Evolutionary conservation across 2,888 invertebrate genomes (phyloP).

Genomic region (Tenthredo mesomela): DNA sequence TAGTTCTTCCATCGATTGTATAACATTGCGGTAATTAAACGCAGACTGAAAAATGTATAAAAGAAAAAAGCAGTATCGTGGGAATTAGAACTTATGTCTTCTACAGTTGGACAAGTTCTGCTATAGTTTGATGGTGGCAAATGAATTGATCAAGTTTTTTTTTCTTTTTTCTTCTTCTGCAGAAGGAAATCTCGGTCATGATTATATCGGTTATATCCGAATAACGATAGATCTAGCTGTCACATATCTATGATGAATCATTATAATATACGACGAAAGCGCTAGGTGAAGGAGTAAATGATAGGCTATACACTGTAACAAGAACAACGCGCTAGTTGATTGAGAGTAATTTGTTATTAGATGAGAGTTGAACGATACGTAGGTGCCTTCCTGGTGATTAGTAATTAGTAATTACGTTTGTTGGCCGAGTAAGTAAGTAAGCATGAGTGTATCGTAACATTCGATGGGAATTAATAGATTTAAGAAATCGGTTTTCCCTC

Average conservation of each 20-base stretch:
- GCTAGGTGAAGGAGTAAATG: slow-evolving; percentile 4
- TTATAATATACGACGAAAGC: background rate
- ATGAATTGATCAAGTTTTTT: background rate
- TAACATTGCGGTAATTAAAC: background rate
- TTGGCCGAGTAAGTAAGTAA: background rate
- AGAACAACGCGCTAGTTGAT: background rate
- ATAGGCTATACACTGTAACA: slow-evolving; percentile 1
- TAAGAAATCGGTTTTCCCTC: background rate
- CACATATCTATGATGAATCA: background rate
- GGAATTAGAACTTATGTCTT: background rate
- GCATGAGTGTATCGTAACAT: slow-evolving; percentile 20
- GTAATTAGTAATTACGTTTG: slow-evolving; percentile 28
- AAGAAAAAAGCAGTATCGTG: background rate
- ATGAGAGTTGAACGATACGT: background rate
- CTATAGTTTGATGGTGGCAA: background rate
- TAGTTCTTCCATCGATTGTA: background rate
- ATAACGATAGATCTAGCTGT: background rate
- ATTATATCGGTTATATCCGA: background rate
- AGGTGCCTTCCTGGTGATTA: slow-evolving; percentile 28
- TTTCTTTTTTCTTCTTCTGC: no score
- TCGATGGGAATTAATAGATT: background rate
- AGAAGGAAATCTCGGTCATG: background rate
- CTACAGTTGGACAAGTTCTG: background rate
- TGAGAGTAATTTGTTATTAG: slow-evolving; percentile 6
- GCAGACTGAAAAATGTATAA: background rate